Evolutionary conservation across 2,888 invertebrate species (phyloP), one percentile per base, ranked within the genome.

Genomic region (Brachylomia viminalis): DNA sequence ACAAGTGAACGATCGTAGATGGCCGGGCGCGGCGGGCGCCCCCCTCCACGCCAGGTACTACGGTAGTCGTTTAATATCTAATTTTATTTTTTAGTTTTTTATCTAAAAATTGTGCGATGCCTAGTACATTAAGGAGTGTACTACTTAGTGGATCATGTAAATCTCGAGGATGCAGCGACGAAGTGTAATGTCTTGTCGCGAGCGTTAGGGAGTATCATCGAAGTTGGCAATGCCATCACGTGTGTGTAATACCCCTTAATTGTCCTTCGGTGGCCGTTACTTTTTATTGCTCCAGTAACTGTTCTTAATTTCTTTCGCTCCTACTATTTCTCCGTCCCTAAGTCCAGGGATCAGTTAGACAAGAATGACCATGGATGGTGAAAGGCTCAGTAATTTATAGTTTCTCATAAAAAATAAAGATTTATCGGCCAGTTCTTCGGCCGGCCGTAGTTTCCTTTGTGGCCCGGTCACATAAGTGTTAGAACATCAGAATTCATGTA

Each of bases 271-370:
- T 74, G 84, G 83, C 82, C 90, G 83, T 93, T 92, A 91, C 90
- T 90, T 93, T 93, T 93, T 92, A 93, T 92, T 88, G 84, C 83
- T 79, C 82, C 85, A 84, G 86, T 90, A 87, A 89, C 83, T 86
- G 87, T 83, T 86, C 86, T 87, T 87, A 87, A 90, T 89, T 87
- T 87, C 87, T 85, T 88, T 86, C 78, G 75, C 86, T 84, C 84
- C 80, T 79, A 72, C 80, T 84, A 87, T 86, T 85, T 84, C 81
- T 82, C 56, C 59, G 61, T 70, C 38, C 78, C 77, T 79, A 83
- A 85, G 83, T 79, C 75, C 59, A 71, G 66, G 87, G 83, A 87
- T 88, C 83, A 87, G 64, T 70, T 38, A 49, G 77, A 88, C 85
- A 80, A 59, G 77, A 85, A 86, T 80, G 85, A 77, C 83, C 86